These are phyloP conservation scores for Clarias laeviceps DNA, from an alignment of 2,797 vertebrate genomes.

Conservation along the genomic window DNA sequence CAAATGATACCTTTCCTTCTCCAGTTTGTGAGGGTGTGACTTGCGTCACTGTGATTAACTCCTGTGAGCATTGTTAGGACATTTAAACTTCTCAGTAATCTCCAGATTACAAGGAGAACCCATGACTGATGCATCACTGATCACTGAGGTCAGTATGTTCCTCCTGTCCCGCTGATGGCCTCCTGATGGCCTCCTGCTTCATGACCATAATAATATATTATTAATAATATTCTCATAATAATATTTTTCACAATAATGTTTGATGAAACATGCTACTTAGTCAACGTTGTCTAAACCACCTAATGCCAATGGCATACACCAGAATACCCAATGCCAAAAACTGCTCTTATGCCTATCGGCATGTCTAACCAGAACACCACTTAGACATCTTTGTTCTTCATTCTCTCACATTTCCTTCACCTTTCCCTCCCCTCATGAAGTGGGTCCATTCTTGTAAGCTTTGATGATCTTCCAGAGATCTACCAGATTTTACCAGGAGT, in stretches of 20 bases:
- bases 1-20: background rate
- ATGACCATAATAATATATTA: too few relatives aligned
- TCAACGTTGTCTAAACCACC: background rate
- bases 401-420: background rate
- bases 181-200: background rate
- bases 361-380: background rate
- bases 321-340: too few relatives aligned
- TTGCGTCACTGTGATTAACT: background rate
- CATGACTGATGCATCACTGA: background rate
- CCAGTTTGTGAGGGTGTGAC: background rate
- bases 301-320: background rate
- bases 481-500: background rate
- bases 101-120: background rate
- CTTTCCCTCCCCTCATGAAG: background rate
- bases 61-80: background rate
- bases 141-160: background rate
- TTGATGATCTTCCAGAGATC: too few relatives aligned
- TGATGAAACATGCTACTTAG: background rate
- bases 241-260: background rate
- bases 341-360: too few relatives aligned
- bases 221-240: too few relatives aligned
- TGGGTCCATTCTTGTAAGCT: background rate
- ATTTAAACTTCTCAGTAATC: background rate
- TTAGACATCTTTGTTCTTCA: background rate
- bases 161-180: background rate